phyloP scores from a whole-genome alignment of 1,140 invertebrate genomes.

The Drosophila neocordata region DNA sequence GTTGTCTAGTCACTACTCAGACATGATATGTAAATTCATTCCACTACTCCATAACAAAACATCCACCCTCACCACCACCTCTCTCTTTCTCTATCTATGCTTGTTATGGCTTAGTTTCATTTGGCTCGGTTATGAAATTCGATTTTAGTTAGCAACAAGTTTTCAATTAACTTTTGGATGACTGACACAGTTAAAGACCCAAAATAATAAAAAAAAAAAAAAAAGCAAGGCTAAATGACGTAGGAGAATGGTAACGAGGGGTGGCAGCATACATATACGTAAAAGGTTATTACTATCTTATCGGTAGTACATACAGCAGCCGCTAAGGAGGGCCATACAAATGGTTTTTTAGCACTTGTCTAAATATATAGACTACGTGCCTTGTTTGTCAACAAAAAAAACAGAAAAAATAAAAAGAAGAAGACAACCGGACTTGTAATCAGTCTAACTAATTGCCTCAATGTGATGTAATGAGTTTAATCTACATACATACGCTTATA shows the following conservation, averaged over 20 bases:
- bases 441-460: constrained; percentile 20
- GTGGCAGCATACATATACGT: background rate
- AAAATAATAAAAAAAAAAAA: background rate
- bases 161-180: constrained; percentile 29
- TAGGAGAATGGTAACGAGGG: constrained; percentile 25
- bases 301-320: constrained; percentile 59
- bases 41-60: background rate
- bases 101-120: constrained; percentile 6
- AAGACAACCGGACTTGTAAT: constrained; percentile 16
- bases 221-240: constrained; percentile 46
- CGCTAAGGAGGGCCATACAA: constrained; percentile 10
- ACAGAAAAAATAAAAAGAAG: constrained; percentile 1
- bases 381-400: constrained; percentile 69
- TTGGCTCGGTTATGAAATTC: constrained; percentile 45
- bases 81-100: background rate
- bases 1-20: constrained; percentile 41
- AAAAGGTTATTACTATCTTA: constrained; percentile 57
- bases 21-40: constrained; percentile 45
- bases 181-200: constrained; percentile 39
- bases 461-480: constrained; percentile 9
- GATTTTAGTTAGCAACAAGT: constrained; percentile 57
- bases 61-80: background rate
- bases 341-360: constrained; percentile 24
- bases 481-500: constrained; percentile 22
- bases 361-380: constrained; percentile 24